Conservation (phyloP, 1,140 invertebrate species). For the Steinernema khuongi region DNA sequence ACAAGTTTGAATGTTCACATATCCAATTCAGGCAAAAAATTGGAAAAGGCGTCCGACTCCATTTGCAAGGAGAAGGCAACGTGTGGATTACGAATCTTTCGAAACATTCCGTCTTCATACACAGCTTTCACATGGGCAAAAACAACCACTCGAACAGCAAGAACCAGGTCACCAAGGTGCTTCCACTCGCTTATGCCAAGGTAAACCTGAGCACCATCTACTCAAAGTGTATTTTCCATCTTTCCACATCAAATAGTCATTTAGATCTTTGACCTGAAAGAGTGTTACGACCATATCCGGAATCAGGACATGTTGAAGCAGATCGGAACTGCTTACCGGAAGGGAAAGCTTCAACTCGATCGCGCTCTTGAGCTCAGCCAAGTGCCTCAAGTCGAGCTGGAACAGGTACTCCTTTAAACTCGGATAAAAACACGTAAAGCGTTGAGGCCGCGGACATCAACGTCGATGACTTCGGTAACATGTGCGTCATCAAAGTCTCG, state of each 20-base stretch:
- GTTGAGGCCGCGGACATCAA: neutral
- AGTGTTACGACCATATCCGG: neutral
- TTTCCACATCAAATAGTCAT: neutral
- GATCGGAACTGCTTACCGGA: neutral
- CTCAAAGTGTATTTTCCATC: no score
- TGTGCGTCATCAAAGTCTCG: neutral
- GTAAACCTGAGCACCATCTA: no score
- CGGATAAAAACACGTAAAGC: neutral
- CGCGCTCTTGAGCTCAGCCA: neutral
- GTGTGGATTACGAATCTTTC: neutral
- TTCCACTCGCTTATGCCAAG: neutral
- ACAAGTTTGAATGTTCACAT: neutral
- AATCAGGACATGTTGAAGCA: neutral
- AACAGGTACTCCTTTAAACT: neutral
- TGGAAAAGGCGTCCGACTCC: neutral
- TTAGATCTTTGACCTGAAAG: neutral
- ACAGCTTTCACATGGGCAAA: neutral
- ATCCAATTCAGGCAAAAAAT: neutral
- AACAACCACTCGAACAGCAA: neutral
- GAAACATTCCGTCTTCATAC: neutral
- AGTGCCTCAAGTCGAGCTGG: neutral
- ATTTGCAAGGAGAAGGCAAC: conserved; percentile 5
- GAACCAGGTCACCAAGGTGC: neutral
- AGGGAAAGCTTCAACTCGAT: neutral
- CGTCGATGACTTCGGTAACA: neutral